Evolutionary conservation across 2,888 invertebrate species (phyloP).

Genomic region (Nasonovia ribisnigri): DNA sequence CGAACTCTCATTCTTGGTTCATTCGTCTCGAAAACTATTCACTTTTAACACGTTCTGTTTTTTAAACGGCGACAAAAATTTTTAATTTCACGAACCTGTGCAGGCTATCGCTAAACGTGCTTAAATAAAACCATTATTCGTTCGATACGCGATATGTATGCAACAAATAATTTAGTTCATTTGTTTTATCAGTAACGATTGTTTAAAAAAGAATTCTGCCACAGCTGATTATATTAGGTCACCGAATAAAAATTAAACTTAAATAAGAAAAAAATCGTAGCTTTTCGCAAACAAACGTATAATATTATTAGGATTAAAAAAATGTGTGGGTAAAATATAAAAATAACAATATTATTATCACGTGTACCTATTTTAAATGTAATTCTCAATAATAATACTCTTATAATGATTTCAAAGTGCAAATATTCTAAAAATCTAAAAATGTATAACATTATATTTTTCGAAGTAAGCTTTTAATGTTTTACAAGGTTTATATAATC

Average conservation of each 20-base stretch:
- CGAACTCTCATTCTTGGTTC: background rate
- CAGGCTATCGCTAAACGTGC: background rate
- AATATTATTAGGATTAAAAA: background rate
- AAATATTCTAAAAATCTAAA: background rate
- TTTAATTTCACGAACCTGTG: background rate
- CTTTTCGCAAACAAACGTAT: background rate
- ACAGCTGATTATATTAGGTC: background rate
- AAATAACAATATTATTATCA: background rate
- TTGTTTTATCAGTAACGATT: background rate
- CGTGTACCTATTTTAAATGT: background rate
- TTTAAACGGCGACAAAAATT: background rate
- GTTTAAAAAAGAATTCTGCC: background rate
- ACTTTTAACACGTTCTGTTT: background rate
- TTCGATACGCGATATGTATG: background rate
- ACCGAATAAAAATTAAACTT: background rate
- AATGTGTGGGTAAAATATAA: background rate
- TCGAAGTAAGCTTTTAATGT: background rate
- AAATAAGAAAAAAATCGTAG: background rate
- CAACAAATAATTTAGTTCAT: too few species aligned
- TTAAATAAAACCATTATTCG: background rate
- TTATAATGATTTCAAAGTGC: background rate
- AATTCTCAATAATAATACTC: too few species aligned
- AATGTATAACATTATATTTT: background rate
- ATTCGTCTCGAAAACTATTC: background rate
- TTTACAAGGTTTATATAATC: background rate